A percentile compares a stretch with the other conserved stretches of the same genome.
Conservation (phyloP, 2,888 invertebrate species). For the Troides helena region DNA sequence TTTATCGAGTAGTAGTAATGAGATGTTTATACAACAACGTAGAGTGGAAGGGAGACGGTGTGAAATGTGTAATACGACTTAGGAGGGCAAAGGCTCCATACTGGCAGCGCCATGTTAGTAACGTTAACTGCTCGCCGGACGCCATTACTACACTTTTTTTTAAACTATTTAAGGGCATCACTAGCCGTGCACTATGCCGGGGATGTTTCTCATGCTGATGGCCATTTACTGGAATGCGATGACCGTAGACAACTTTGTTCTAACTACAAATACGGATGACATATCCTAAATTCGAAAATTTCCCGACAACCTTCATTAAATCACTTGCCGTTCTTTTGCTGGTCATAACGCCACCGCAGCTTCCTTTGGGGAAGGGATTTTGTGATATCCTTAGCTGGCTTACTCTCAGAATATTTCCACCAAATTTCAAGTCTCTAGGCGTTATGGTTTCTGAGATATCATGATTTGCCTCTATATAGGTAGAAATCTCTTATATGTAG, state of each 20-base stretch:
- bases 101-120: constrained; percentile 19
- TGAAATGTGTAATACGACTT: constrained; percentile 12
- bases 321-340: too few relatives aligned
- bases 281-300: not conserved
- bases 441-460: too few relatives aligned
- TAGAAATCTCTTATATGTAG: too few relatives aligned
- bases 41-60: not conserved
- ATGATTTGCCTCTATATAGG: too few relatives aligned
- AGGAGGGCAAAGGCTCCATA: constrained; percentile 9
- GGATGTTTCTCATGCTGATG: constrained; percentile 27
- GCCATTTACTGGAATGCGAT: constrained; percentile 19
- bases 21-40: not conserved
- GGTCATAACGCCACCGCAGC: too few relatives aligned
- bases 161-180: constrained; percentile 20
- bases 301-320: too few relatives aligned
- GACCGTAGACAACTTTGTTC: constrained; percentile 17
- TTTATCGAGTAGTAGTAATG: too few relatives aligned
- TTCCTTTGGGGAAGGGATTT: too few relatives aligned
- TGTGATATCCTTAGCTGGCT: too few relatives aligned
- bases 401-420: too few relatives aligned
- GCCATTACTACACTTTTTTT: constrained; percentile 19
- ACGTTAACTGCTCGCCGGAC: constrained; percentile 21
- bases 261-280: constrained; percentile 1
- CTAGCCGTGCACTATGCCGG: constrained; percentile 5
- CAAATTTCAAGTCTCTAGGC: too few relatives aligned